These are phyloP conservation scores for Trogon surrucura DNA, from an alignment of 2,113 vertebrate genomes.

Conservation along the genomic window DNA sequence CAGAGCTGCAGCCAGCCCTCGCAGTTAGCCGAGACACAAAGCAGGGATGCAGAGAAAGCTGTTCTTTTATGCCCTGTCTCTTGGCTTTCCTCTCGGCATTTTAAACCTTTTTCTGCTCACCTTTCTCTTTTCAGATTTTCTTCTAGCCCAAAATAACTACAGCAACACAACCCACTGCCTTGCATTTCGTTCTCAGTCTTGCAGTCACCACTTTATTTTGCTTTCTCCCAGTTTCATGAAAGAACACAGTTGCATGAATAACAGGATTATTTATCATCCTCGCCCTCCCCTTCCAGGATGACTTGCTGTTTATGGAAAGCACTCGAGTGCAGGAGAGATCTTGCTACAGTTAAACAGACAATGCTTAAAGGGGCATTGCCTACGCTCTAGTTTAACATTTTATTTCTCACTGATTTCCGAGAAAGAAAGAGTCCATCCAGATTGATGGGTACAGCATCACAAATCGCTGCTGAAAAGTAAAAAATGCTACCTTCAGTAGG, in stretches of 20 bases:
- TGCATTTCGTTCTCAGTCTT: background rate
- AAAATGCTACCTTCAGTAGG: background rate
- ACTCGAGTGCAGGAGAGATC: constrained; percentile 41
- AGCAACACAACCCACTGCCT: background rate
- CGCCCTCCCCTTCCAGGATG: constrained; percentile 67
- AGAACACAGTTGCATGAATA: constrained; percentile 60
- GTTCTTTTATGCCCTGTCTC: background rate
- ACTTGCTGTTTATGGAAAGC: constrained; percentile 73
- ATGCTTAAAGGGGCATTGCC: constrained; percentile 60
- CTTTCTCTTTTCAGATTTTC: constrained; percentile 16
- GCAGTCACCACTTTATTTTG: constrained; percentile 47
- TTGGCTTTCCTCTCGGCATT: background rate
- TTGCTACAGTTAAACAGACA: constrained; percentile 64
- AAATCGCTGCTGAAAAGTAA: background rate
- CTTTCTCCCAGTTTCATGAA: constrained; percentile 63
- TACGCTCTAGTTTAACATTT: background rate
- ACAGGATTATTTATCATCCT: constrained; percentile 72
- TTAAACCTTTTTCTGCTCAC: constrained; percentile 14
- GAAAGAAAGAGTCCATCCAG: background rate
- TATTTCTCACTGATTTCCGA: background rate
- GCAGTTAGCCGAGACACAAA: background rate
- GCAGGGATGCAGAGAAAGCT: background rate
- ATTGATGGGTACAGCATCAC: background rate
- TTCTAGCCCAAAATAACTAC: background rate
- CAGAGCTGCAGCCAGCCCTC: background rate